These are phyloP conservation scores for Auanema sp. DNA, from an alignment of 2,888 invertebrate genomes.

Conservation along the genomic window DNA sequence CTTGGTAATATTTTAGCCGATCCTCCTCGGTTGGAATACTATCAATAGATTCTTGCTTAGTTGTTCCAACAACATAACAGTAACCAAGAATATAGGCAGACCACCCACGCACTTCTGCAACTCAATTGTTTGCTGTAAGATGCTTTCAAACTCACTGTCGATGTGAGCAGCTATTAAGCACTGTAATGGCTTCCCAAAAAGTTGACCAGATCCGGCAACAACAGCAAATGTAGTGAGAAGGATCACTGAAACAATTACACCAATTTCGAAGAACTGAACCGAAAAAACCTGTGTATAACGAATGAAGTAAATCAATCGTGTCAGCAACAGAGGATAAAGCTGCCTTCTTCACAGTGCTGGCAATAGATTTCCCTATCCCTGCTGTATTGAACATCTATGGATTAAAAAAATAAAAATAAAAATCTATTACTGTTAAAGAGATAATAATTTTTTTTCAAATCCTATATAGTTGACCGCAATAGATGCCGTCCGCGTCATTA, in stretches of 20 bases:
- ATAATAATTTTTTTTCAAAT: no score
- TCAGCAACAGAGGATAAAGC: no score
- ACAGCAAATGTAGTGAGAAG: slow-evolving; percentile 4
- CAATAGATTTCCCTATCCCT: no score
- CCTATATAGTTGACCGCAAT: no score
- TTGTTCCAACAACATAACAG: neutral
- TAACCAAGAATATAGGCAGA: neutral
- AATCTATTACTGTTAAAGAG: no score
- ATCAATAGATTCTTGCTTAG: neutral
- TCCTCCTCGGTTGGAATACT: neutral
- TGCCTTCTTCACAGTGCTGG: no score
- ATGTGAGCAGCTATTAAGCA: neutral
- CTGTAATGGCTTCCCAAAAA: neutral
- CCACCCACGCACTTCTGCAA: neutral
- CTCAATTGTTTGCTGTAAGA: neutral
- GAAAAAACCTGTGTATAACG: neutral
- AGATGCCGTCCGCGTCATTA: no score
- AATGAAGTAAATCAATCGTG: neutral
- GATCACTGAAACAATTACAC: neutral
- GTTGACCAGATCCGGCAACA: neutral
- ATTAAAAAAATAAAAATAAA: no score
- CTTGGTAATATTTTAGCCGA: neutral
- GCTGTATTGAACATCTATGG: no score
- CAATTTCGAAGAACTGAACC: neutral
- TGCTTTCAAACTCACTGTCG: slow-evolving; percentile 3